These are phyloP conservation scores for Armadillidium nasatum DNA, from an alignment of 1,140 invertebrate genomes.

Conservation along the genomic window DNA sequence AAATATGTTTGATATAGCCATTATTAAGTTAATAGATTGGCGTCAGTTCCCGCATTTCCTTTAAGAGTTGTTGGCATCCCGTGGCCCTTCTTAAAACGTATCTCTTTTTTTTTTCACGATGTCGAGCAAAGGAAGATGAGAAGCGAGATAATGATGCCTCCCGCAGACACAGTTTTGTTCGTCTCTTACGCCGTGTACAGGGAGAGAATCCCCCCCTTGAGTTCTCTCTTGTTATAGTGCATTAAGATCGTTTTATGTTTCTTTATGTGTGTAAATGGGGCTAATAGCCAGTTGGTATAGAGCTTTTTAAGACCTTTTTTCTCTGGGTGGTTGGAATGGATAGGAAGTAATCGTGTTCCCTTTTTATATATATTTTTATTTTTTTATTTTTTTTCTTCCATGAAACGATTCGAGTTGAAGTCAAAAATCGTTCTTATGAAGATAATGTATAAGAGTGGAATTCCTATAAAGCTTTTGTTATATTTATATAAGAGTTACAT, in stretches of 20 bases:
- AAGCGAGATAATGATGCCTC: slow-evolving; percentile 8
- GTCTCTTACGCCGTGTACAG: neutral
- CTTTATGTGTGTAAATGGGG: slow-evolving; percentile 44
- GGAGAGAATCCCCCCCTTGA: neutral
- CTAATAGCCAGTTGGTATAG: slow-evolving; percentile 41
- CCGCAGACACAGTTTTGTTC: neutral
- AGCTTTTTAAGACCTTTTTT: slow-evolving; percentile 34
- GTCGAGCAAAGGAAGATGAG: too few relatives aligned
- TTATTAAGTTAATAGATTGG: slow-evolving; percentile 1
- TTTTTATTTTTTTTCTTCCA: slow-evolving; percentile 20
- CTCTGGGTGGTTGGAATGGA: slow-evolving; percentile 30
- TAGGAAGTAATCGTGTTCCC: slow-evolving; percentile 32
- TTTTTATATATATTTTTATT: slow-evolving; percentile 31
- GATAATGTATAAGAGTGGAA: too few relatives aligned
- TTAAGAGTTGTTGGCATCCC: neutral
- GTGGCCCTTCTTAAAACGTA: neutral
- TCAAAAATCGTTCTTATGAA: too few relatives aligned
- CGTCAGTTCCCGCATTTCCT: neutral
- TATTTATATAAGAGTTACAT: neutral
- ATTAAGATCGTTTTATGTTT: slow-evolving; percentile 44
- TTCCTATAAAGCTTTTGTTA: too few relatives aligned
- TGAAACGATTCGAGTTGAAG: too few relatives aligned
- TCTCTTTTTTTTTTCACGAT: neutral
- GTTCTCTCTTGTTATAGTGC: slow-evolving; percentile 40
- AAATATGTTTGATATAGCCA: neutral